phyloP scores from a whole-genome alignment of 2,797 vertebrate species.

The Pangasius krempfi region DNA sequence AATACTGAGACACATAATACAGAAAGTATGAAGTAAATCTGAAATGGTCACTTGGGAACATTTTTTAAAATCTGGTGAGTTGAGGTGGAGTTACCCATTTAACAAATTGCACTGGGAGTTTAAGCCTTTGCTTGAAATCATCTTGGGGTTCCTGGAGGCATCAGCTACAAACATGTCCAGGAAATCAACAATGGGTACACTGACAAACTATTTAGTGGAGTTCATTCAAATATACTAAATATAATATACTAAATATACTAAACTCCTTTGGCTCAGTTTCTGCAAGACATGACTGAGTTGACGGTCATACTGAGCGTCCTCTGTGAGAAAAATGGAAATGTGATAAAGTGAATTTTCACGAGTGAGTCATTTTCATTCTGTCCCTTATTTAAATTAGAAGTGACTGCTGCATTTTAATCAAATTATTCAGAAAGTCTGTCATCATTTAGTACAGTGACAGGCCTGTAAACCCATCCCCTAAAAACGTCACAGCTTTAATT shows the following conservation, averaged over 20 bases:
- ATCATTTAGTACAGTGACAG: background rate
- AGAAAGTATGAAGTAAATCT: background rate
- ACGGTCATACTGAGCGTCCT: background rate
- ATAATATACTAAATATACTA: background rate
- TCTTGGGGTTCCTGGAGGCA: background rate
- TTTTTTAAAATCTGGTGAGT: background rate
- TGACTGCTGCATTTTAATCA: constrained; percentile 21
- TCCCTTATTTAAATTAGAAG: constrained; percentile 4
- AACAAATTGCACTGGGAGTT: background rate
- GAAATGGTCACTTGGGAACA: background rate
- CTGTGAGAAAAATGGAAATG: constrained; percentile 11
- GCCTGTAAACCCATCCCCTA: background rate
- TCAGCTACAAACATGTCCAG: background rate
- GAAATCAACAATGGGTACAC: background rate
- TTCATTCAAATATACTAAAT: background rate
- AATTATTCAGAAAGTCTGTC: constrained; percentile 7
- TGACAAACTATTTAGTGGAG: background rate
- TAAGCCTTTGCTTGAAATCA: background rate
- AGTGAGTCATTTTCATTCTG: constrained; percentile 23
- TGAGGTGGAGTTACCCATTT: background rate
- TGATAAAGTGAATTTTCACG: background rate
- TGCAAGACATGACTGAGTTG: background rate
- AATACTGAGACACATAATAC: background rate
- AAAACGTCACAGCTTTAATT: constrained; percentile 5
- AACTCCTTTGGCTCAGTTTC: background rate